Evolutionary conservation across 2,113 vertebrate genomes (phyloP).

Genomic region (Gopherus flavomarginatus): DNA sequence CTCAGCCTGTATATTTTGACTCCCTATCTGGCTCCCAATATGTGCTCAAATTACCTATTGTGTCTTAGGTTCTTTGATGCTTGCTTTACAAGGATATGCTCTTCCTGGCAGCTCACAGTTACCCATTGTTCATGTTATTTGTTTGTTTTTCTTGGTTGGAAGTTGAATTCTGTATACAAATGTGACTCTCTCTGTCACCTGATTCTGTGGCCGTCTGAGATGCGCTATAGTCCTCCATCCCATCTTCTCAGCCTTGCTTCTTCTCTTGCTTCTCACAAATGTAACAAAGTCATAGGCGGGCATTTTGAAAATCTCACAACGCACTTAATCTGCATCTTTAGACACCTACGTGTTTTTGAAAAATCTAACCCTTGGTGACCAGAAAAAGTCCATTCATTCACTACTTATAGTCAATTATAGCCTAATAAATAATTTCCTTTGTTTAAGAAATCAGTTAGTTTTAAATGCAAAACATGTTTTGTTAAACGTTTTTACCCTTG

Average conservation of each 20-base stretch:
- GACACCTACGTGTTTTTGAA: background rate
- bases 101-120: background rate
- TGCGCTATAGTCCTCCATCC: background rate
- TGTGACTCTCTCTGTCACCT: background rate
- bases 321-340: background rate
- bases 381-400: background rate
- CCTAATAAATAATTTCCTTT: background rate
- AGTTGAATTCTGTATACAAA: slow-evolving; percentile 8
- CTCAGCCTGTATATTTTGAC: background rate
- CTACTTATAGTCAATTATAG: background rate
- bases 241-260: slow-evolving; percentile 13
- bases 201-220: slow-evolving; percentile 9
- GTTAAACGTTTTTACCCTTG: background rate
- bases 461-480: background rate
- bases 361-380: background rate
- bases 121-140: background rate
- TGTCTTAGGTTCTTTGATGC: background rate
- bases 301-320: background rate
- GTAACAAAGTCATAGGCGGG: background rate
- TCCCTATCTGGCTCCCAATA: background rate
- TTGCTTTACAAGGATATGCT: background rate
- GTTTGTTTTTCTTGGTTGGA: background rate
- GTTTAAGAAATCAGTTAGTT: background rate
- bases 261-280: slow-evolving; percentile 13
- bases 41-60: background rate